Evolutionary conservation across 2,888 invertebrate genomes (phyloP), one percentile per base, ranked within the genome.

Genomic region (Tetragonisca angustula): DNA sequence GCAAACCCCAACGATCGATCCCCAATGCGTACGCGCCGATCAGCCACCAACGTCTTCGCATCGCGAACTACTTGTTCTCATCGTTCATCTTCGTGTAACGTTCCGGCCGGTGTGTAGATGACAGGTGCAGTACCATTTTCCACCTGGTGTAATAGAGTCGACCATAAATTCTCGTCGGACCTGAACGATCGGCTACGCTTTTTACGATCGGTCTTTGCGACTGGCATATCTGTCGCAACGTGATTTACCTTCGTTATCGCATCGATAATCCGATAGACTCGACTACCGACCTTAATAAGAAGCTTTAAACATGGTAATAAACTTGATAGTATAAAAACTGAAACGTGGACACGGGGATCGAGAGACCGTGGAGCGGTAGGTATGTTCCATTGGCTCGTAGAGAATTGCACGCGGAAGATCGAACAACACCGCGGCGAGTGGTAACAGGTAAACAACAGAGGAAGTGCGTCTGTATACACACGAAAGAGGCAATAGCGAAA

Each of bases 1-100:
- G 86, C 88, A 85, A 84, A 21, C 61, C 85, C 73, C 24, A 0
- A 71, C 84, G 89, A 92, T 92, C 91, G 90, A 91, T 9, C 43
- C 43, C 43, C 43, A 43, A 43, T 91, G 64, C 43, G 64, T 27
- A 74, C 13, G 52, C 52, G 11, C 19, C 17, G 69, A 69, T 52
- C 69, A 32, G 54, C 54, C 54, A 36, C 70, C 36, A 36, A 56
- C n/a, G 36, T 36, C 36, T 54, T 54, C 11, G 9, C n/a, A 17
- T 32, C 69, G 69, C 27, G 32, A 69, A 9, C 50, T 27, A 24
- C 50, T 4, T 5, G 19, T 2, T 19, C 36, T 52, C n/a, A 11
- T 64, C 62, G 52, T 65, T 54, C 32, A 24, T 74, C 64, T 65
- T 65, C 74, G n/a, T 74, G 65, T 54, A 74, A 74, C 27, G 61